These are phyloP conservation scores for Leptodirus hochenwartii DNA, from an alignment of 2,888 invertebrate species.

Conservation along the genomic window DNA sequence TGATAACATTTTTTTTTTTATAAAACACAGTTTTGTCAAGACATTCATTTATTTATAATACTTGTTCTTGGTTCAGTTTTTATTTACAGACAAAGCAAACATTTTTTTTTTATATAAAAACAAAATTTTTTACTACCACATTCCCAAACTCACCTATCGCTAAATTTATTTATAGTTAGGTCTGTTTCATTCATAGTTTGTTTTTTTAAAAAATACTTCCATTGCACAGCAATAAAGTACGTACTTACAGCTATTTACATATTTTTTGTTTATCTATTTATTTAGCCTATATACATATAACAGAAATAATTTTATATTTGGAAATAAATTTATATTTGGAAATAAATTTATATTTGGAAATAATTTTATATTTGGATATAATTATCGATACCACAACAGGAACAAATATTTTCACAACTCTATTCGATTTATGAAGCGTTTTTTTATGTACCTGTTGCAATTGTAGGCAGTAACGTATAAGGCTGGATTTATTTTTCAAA, in stretches of 20 bases:
- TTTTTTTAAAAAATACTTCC: slow-evolving; percentile 13
- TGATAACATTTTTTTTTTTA: too few species aligned
- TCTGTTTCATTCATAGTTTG: too few species aligned
- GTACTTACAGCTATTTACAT: slow-evolving; percentile 11
- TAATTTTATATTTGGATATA: neutral
- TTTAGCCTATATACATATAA: slow-evolving; percentile 11
- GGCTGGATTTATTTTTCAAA: too few species aligned
- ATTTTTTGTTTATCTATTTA: slow-evolving; percentile 7
- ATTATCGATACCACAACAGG: too few species aligned
- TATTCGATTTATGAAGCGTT: too few species aligned
- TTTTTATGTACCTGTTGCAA: too few species aligned
- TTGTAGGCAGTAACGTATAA: too few species aligned
- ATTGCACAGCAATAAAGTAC: slow-evolving; percentile 19
- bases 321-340: neutral
- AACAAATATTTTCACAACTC: too few species aligned
- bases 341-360: neutral
- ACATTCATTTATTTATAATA: slow-evolving; percentile 13
- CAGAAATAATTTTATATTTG: neutral
- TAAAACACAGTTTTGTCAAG: too few species aligned
- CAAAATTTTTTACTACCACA: too few species aligned
- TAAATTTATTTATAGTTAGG: too few species aligned
- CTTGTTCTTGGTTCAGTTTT: slow-evolving; percentile 14
- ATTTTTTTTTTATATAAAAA: slow-evolving; percentile 7
- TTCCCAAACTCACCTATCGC: too few species aligned
- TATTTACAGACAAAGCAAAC: slow-evolving; percentile 16